phyloP scores from a whole-genome alignment of 2,888 invertebrate species.

The Altica lythri region DNA sequence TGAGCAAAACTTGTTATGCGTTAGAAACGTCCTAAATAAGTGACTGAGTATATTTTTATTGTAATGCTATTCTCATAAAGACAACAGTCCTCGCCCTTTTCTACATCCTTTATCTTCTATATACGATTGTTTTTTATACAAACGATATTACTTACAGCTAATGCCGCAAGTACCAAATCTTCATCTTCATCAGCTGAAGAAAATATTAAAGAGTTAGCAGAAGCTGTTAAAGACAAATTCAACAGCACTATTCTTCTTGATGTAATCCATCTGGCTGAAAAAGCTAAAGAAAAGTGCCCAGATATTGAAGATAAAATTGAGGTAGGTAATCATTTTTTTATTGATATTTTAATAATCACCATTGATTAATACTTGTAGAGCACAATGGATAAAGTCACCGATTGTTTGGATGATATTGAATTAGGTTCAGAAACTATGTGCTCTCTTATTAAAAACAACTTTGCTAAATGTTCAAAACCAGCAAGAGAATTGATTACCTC shows the following conservation, averaged over 20 bases:
- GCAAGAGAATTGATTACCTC: conserved; percentile 16
- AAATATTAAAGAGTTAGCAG: conserved; percentile 14
- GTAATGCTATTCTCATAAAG: too few relatives aligned
- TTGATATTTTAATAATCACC: too few relatives aligned
- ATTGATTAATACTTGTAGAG: conserved; percentile 8
- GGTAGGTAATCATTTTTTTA: conserved; percentile 25
- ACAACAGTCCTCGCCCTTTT: too few relatives aligned
- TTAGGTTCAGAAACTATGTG: conserved; percentile 32
- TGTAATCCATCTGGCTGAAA: conserved; percentile 12
- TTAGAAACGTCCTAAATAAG: too few relatives aligned
- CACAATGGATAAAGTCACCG: conserved; percentile 7
- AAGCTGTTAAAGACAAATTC: conserved; percentile 15
- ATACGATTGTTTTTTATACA: too few relatives aligned
- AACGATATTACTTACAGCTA: too few relatives aligned
- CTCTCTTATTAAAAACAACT: conserved; percentile 23
- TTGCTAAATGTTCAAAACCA: conserved; percentile 30
- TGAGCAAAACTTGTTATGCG: too few relatives aligned
- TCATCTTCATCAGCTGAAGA: conserved; percentile 7
- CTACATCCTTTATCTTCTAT: too few relatives aligned
- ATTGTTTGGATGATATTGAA: conserved; percentile 27
- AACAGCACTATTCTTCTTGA: conserved; percentile 26
- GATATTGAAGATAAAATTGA: conserved; percentile 26
- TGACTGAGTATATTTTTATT: too few relatives aligned
- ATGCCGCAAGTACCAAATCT: neutral
- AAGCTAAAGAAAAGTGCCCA: conserved; percentile 26